Evolutionary conservation across 37 sponge, comb jelly and placozoan species (phyloP).

Genomic region (Spongia lamella): DNA sequence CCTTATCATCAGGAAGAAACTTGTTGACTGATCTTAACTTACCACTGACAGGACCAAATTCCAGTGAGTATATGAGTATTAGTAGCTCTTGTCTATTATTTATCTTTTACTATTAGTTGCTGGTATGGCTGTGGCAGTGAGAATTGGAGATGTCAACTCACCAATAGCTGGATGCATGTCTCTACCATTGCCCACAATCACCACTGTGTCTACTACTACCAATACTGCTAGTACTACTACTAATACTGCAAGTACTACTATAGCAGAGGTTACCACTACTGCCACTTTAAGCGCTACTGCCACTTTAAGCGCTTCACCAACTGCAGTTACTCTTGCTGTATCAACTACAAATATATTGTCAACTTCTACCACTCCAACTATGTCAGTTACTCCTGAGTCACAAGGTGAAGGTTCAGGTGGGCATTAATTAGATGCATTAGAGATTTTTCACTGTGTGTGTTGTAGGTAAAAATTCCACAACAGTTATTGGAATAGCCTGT

Average conservation of each 20-base stretch:
- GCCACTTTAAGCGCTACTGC: not conserved
- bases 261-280: not conserved
- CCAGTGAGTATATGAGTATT: slow-evolving; percentile 14
- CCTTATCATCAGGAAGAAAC: slow-evolving; percentile 8
- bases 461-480: too few relatives aligned
- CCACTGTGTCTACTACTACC: not conserved
- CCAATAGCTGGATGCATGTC: not conserved
- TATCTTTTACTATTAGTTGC: too few relatives aligned
- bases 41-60: slow-evolving; percentile 59
- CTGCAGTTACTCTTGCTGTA: too few relatives aligned
- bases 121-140: too few relatives aligned
- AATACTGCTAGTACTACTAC: not conserved
- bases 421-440: too few relatives aligned
- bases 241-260: not conserved
- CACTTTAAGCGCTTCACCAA: not conserved
- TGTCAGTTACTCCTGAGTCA: too few relatives aligned
- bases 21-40: slow-evolving; percentile 72
- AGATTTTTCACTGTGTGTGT: too few relatives aligned
- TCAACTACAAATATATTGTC: too few relatives aligned
- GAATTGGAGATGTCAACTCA: too few relatives aligned
- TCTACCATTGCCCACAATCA: not conserved
- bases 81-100: not conserved
- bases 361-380: too few relatives aligned
- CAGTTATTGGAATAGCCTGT: too few relatives aligned
- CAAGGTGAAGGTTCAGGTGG: too few relatives aligned